phyloP scores from a whole-genome alignment of 2,113 vertebrate species.

The Arothron firmamentum region DNA sequence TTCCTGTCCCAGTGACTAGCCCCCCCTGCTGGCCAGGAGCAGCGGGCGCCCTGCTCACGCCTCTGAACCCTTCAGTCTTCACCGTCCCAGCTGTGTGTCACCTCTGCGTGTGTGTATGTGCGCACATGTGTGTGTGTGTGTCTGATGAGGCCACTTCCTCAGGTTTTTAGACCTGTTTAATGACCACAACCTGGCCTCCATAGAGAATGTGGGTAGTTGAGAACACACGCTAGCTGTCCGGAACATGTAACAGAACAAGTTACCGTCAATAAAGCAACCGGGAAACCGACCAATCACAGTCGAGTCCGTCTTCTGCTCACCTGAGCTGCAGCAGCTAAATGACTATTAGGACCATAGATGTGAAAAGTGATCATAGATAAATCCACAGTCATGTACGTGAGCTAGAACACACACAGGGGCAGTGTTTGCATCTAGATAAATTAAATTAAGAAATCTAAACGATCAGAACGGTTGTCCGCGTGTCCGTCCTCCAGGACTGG shows the following conservation, averaged over 20 bases:
- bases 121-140: slow-evolving; percentile 13
- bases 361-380: too few relatives aligned
- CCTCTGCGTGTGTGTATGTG: slow-evolving; percentile 7
- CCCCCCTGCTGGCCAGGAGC: slow-evolving; percentile 18
- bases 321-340: too few relatives aligned
- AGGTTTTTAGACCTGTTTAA: slow-evolving; percentile 41
- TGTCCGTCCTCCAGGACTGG: too few relatives aligned
- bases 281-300: background rate
- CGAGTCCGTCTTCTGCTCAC: background rate
- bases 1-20: slow-evolving; percentile 89
- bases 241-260: slow-evolving; percentile 52
- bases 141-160: slow-evolving; percentile 43
- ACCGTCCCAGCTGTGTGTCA: slow-evolving; percentile 20
- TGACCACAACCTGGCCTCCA: slow-evolving; percentile 42
- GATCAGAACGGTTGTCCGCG: too few relatives aligned
- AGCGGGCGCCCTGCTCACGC: slow-evolving; percentile 71
- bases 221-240: slow-evolving; percentile 47
- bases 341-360: too few relatives aligned
- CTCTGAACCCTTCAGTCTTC: slow-evolving; percentile 74
- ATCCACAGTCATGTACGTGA: too few relatives aligned
- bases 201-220: slow-evolving; percentile 39
- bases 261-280: slow-evolving; percentile 62
- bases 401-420: too few relatives aligned
- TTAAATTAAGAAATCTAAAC: too few relatives aligned
- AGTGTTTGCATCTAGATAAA: too few relatives aligned